Base-by-base conservation (phyloP, 2,113 vertebrate species). In the Macheiramphus alcinus region DNA sequence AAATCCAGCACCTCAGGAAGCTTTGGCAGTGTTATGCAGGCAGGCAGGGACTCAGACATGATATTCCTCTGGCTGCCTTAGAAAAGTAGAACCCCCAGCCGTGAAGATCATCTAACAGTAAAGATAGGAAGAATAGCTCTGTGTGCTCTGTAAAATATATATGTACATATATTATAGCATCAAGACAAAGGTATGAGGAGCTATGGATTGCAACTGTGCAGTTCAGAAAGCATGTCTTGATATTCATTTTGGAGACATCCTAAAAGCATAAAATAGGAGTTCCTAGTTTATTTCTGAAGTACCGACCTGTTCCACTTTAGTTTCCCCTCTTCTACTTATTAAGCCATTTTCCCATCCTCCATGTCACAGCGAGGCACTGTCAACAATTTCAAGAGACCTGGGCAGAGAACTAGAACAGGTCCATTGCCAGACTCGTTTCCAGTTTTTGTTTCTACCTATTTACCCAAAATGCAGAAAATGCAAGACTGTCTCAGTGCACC, bases 311-410 rank as follows among this genome's bases (percentile, higher is more conserved):
- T 88, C 48, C 27, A 38, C 32, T 56, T 74, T 12, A 82, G 38
- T 26, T 53, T 56, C 19, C 47, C 19, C 52, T 75, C 66, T 53
- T 78, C 55, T 40, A 34, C 12, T 32, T 21, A 29, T 4, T 6
- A 43, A 71, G 19, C 12, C 23, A 13, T 66, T 65, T 58, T 86
- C 52, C 58, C 34, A 73, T 6, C 22, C 42, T 53, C 36, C 18
- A 26, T 2, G 11, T 27, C 90, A 26, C 55, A 74, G 48, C 0
- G 0, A 84, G 34, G 63, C 43, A 56, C 36, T 18, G 36, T 7
- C 48, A 61, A 26, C 32, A 42, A 45, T 20, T 48, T 20, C 2
- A 3, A 68, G 36, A 0, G 0, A 17, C 13, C 53, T 22, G 40
- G 53, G 23, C 36, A 78, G 29, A 47, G 55, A 55, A 50, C 19